Evolutionary conservation across 1,140 invertebrate genomes (phyloP).

Genomic region (Tetramorium alpestre): DNA sequence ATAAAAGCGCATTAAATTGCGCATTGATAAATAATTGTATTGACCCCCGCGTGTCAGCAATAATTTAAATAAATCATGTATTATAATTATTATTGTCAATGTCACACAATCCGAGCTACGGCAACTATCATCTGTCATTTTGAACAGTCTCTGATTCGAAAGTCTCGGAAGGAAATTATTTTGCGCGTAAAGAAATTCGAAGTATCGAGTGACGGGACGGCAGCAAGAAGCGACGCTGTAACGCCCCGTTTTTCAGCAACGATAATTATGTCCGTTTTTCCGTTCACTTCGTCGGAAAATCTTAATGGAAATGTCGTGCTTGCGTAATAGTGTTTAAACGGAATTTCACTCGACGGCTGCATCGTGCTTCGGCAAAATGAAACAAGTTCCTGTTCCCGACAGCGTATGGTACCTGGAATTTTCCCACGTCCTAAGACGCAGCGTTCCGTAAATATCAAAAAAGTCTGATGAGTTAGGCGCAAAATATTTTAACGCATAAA

Average conservation of each 20-base stretch:
- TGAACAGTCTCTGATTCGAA: not conserved
- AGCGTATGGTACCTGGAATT: slow-evolving; percentile 16
- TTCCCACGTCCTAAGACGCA: slow-evolving; percentile 20
- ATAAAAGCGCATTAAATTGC: not conserved
- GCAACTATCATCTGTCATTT: slow-evolving; percentile 6
- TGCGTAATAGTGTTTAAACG: slow-evolving; percentile 54
- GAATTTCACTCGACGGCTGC: slow-evolving; percentile 47
- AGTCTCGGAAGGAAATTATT: slow-evolving; percentile 3
- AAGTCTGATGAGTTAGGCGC: not conserved
- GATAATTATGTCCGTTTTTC: slow-evolving; percentile 59
- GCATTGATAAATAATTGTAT: not conserved
- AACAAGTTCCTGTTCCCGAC: slow-evolving; percentile 45
- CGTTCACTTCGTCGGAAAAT: slow-evolving; percentile 38
- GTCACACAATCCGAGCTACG: not conserved
- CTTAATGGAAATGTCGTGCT: slow-evolving; percentile 62
- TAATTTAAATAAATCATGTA: not conserved
- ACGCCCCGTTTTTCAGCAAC: slow-evolving; percentile 38
- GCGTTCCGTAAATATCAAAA: not conserved
- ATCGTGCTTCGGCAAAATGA: slow-evolving; percentile 36
- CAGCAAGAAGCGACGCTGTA: slow-evolving; percentile 14
- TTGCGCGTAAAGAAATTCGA: slow-evolving; percentile 13
- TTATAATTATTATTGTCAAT: not conserved
- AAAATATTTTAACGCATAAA: not conserved
- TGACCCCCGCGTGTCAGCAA: not conserved
- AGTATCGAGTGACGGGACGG: slow-evolving; percentile 34